Percentiles rank a stretch among this genome's conserved stretches.
Conservation (phyloP, 2,888 invertebrate genomes). For the Hypselothyrea guttata region DNA sequence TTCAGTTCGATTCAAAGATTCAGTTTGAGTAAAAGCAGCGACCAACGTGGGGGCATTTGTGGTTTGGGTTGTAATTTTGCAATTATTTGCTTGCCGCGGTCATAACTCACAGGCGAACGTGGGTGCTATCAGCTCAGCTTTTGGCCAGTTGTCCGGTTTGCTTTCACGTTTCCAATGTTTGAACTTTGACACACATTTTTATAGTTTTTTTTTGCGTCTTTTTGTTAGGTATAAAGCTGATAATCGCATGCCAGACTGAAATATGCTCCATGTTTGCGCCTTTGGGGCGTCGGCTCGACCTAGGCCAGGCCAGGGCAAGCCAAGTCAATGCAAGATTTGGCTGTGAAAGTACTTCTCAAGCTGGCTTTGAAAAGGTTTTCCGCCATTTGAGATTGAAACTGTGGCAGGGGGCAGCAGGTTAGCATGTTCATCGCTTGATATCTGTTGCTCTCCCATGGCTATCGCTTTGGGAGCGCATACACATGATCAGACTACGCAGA, state of each 20-base stretch:
- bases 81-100: slow-evolving; percentile 73
- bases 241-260: slow-evolving; percentile 67
- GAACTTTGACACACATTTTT: slow-evolving; percentile 74
- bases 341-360: slow-evolving; percentile 63
- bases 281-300: slow-evolving; percentile 58
- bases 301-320: slow-evolving; percentile 16
- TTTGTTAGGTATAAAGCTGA: slow-evolving; percentile 20
- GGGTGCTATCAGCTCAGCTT: slow-evolving; percentile 42
- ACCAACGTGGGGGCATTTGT: slow-evolving; percentile 10
- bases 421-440: slow-evolving; percentile 8
- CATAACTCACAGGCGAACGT: slow-evolving; percentile 67
- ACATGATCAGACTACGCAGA: slow-evolving; percentile 57
- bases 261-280: slow-evolving; percentile 69
- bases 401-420: neutral
- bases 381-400: slow-evolving; percentile 30
- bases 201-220: too few species aligned
- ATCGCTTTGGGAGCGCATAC: slow-evolving; percentile 53
- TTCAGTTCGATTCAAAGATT: slow-evolving; percentile 6
- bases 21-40: slow-evolving; percentile 4
- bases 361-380: slow-evolving; percentile 52
- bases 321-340: slow-evolving; percentile 19
- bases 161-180: slow-evolving; percentile 69
- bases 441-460: slow-evolving; percentile 38
- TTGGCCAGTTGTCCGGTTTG: slow-evolving; percentile 45
- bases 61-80: slow-evolving; percentile 64